These are phyloP conservation scores for Volucella inanis DNA, from an alignment of 2,888 invertebrate species.

Conservation along the genomic window DNA sequence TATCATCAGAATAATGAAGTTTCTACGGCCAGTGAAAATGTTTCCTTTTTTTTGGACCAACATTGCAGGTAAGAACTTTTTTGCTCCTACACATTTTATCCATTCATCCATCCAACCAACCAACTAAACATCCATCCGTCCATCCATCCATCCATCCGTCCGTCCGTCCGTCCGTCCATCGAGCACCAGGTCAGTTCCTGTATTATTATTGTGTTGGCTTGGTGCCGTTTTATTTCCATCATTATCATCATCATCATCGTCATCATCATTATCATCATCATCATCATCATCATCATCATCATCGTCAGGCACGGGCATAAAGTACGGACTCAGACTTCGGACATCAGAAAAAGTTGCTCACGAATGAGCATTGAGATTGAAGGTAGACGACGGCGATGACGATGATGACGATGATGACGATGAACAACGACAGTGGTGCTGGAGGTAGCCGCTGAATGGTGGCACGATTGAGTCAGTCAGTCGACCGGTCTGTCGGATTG, in stretches of 20 bases:
- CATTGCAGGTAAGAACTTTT: constrained; percentile 22
- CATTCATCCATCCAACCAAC: not conserved
- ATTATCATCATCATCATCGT: constrained; percentile 8
- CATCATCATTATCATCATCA: constrained; percentile 1
- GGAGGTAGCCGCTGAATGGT: constrained; percentile 64
- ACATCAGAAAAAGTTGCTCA: constrained; percentile 66
- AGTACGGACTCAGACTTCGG: not conserved
- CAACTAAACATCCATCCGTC: not conserved
- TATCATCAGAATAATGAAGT: constrained; percentile 60
- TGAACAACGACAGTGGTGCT: not conserved
- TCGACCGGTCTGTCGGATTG: constrained; percentile 64
- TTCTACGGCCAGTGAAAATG: constrained; percentile 49
- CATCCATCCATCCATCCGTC: constrained; percentile 31
- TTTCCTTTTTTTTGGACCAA: constrained; percentile 6
- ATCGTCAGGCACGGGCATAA: constrained; percentile 1
- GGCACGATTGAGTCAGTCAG: constrained; percentile 57
- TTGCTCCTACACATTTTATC: constrained; percentile 35
- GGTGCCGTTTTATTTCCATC: constrained; percentile 64
- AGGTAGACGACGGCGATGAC: constrained; percentile 37
- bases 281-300: constrained; percentile 18
- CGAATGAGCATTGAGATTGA: constrained; percentile 66
- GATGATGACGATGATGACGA: too few relatives aligned
- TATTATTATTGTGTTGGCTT: constrained; percentile 67
- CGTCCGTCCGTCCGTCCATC: constrained; percentile 17
- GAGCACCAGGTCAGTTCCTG: constrained; percentile 61